phyloP scores from a whole-genome alignment of 2,113 vertebrate genomes.

The Drymodes brunneopygia region DNA sequence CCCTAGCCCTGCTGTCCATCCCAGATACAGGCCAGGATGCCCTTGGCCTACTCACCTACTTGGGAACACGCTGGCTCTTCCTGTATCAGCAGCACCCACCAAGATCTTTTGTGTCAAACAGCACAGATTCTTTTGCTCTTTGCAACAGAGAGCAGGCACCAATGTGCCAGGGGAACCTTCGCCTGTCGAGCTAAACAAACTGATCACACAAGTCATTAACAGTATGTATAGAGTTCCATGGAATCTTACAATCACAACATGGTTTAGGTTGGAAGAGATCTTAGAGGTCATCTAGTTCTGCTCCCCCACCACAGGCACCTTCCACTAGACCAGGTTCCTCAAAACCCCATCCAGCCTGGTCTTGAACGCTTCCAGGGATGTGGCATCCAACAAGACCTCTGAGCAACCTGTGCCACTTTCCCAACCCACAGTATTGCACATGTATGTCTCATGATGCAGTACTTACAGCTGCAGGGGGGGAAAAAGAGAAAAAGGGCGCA shows the following conservation, averaged over 20 bases:
- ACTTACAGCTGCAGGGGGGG: neutral
- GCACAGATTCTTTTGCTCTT: neutral
- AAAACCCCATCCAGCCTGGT: neutral
- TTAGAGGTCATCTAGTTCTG: neutral
- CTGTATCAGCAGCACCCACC: neutral
- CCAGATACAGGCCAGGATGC: neutral
- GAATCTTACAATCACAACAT: neutral
- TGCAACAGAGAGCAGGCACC: accelerated
- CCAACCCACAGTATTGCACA: accelerated
- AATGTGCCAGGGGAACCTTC: neutral
- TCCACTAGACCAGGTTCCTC: no score
- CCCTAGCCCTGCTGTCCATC: neutral
- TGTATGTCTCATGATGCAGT: neutral
- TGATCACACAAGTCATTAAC: no score
- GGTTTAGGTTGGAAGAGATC: neutral
- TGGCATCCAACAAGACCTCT: neutral
- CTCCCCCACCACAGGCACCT: no score
- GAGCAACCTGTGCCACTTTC: neutral
- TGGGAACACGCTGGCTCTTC: neutral
- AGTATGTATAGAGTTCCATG: accelerated
- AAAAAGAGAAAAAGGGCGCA: no score
- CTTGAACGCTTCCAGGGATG: neutral
- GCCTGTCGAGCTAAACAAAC: neutral
- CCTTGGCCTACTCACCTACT: neutral
- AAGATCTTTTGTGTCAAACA: neutral